Conservation (phyloP, 2,113 vertebrate genomes). For the Probosciger aterrimus region DNA sequence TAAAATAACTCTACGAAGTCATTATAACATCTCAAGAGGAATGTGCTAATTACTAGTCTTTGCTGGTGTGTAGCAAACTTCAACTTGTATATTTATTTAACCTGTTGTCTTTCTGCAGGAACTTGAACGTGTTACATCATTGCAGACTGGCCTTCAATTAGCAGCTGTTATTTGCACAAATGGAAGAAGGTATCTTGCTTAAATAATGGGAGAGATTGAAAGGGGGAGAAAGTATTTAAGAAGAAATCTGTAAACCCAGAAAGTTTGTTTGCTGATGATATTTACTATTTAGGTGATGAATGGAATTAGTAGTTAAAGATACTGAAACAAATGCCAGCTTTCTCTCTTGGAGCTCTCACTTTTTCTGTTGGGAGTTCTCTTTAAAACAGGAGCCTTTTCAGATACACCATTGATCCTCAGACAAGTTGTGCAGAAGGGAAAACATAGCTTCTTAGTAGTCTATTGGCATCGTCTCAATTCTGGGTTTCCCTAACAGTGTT, state of each 20-base stretch:
- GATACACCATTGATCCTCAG: not conserved
- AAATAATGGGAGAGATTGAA: not conserved
- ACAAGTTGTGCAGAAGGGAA: not conserved
- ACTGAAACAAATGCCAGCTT: not conserved
- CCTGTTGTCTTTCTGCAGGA: slow-evolving; percentile 79
- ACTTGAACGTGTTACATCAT: slow-evolving; percentile 91
- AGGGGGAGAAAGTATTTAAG: not conserved
- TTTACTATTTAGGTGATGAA: not conserved
- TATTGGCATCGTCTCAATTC: not conserved
- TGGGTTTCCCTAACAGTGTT: not conserved
- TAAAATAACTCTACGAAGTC: not conserved
- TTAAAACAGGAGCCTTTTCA: not conserved
- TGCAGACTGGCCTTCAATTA: slow-evolving; percentile 91
- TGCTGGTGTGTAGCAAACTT: not conserved
- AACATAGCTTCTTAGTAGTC: not conserved
- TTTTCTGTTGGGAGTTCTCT: not conserved
- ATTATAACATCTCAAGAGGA: not conserved
- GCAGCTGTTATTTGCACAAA: slow-evolving; percentile 96
- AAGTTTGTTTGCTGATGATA: not conserved
- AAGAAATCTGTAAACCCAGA: not conserved
- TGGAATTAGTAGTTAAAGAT: not conserved
- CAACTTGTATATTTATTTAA: not conserved
- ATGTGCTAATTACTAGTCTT: not conserved
- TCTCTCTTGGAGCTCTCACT: not conserved
- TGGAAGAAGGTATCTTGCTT: slow-evolving; percentile 86